phyloP scores from a whole-genome alignment of 37 sponge, comb jelly and placozoan species.

The Corticium candelabrum region DNA sequence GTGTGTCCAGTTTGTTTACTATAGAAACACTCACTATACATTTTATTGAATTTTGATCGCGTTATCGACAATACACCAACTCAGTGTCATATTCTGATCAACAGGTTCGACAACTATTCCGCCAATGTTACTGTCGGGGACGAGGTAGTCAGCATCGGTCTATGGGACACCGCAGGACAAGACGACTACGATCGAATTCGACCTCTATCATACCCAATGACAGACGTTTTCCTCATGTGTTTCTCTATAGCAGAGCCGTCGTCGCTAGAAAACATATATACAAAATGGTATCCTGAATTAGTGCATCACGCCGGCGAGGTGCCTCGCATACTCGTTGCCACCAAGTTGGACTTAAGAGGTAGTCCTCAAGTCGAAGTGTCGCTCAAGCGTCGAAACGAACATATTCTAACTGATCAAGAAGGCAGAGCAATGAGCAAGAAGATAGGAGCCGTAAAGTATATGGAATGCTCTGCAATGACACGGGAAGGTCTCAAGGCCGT shows the following conservation, averaged over 20 bases:
- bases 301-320: slow-evolving; percentile 71
- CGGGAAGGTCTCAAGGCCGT: slow-evolving; percentile 78
- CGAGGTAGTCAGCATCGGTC: slow-evolving; percentile 64
- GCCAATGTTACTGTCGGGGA: slow-evolving; percentile 85
- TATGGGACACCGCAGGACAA: slow-evolving; percentile 94
- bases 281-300: slow-evolving; percentile 82
- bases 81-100: no score
- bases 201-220: slow-evolving; percentile 80
- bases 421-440: slow-evolving; percentile 69
- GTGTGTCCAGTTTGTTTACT: no score
- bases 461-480: slow-evolving; percentile 83
- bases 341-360: slow-evolving; percentile 77
- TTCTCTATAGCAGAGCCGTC: slow-evolving; percentile 70
- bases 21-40: no score
- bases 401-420: slow-evolving; percentile 36
- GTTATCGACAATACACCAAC: no score
- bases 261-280: slow-evolving; percentile 64
- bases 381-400: slow-evolving; percentile 40
- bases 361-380: slow-evolving; percentile 46
- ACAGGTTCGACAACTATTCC: slow-evolving; percentile 91
- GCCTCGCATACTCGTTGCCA: slow-evolving; percentile 79
- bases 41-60: no score
- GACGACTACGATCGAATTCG: slow-evolving; percentile 84
- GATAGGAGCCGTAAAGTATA: slow-evolving; percentile 55
- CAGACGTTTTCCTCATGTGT: slow-evolving; percentile 82